Evolutionary conservation across 2,888 invertebrate species (phyloP).

Genomic region (Scaptomyza cyrtandrae): DNA sequence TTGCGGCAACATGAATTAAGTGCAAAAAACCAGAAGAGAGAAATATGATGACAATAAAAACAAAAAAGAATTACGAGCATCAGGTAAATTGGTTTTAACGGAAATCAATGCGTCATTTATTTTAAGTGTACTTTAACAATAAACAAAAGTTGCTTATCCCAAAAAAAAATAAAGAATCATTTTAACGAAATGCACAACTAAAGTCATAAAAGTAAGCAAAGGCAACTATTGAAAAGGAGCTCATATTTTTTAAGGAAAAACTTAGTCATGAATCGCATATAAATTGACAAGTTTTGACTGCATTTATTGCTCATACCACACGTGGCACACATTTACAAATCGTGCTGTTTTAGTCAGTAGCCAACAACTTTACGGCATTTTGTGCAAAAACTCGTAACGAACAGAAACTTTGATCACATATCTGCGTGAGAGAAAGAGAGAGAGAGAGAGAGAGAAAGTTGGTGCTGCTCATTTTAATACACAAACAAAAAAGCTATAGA

Average conservation of each 20-base stretch:
- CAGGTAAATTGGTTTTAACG: slow-evolving; percentile 58
- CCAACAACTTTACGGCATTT: neutral
- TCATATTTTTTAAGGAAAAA: slow-evolving; percentile 35
- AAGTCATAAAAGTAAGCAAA: slow-evolving; percentile 31
- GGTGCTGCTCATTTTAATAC: neutral
- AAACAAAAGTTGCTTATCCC: slow-evolving; percentile 38
- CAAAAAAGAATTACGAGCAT: slow-evolving; percentile 59
- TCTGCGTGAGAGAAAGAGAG: neutral
- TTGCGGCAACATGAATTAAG: slow-evolving; percentile 76
- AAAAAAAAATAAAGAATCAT: slow-evolving; percentile 12
- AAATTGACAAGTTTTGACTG: slow-evolving; percentile 33
- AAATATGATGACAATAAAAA: slow-evolving; percentile 67
- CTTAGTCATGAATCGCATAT: slow-evolving; percentile 39
- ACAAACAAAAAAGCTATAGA: slow-evolving; percentile 2
- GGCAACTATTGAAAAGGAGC: slow-evolving; percentile 12
- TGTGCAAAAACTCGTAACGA: neutral
- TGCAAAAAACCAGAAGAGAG: slow-evolving; percentile 57
- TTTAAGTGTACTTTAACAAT: slow-evolving; percentile 53
- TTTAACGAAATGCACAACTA: slow-evolving; percentile 18
- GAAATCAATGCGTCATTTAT: slow-evolving; percentile 47
- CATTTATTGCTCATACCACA: slow-evolving; percentile 15
- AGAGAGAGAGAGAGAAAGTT: too few species aligned
- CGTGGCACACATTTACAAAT: slow-evolving; percentile 6
- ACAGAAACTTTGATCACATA: slow-evolving; percentile 4
- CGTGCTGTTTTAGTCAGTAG: slow-evolving; percentile 28